phyloP scores from a whole-genome alignment of 2,113 vertebrate species.

The Myrmecobius fasciatus region DNA sequence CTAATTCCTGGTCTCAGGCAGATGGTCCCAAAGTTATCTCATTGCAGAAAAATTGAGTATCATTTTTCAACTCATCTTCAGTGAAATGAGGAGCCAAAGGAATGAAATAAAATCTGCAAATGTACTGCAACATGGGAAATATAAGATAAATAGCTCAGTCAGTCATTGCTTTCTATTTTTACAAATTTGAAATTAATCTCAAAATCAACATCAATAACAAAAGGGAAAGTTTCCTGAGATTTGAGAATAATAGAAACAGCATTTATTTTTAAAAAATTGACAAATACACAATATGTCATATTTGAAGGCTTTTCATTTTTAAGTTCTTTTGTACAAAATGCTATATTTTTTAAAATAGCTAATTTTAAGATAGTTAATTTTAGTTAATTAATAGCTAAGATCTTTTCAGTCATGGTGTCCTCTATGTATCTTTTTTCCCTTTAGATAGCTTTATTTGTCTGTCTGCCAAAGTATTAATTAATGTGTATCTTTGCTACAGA shows the following conservation, averaged over 20 bases:
- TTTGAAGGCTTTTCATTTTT: background rate
- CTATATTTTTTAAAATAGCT: constrained; percentile 9
- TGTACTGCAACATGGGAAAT: constrained; percentile 19
- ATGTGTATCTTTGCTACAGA: background rate
- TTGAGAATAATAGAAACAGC: background rate
- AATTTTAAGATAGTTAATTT: no score
- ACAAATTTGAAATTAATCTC: constrained; percentile 69
- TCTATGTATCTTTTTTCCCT: background rate
- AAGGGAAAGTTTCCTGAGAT: constrained; percentile 47
- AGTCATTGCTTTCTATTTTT: constrained; percentile 30
- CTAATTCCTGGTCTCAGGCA: background rate
- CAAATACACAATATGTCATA: constrained; percentile 14
- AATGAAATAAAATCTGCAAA: background rate
- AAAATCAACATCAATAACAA: constrained; percentile 36
- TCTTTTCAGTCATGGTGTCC: background rate
- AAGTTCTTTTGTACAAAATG: background rate
- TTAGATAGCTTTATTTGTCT: background rate
- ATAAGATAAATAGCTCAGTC: constrained; percentile 23
- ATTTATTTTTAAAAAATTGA: background rate
- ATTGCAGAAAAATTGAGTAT: constrained; percentile 16
- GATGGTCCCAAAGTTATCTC: constrained; percentile 3
- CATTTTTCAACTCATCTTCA: background rate
- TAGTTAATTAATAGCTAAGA: no score
- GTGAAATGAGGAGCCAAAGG: background rate
- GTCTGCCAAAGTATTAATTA: background rate